phyloP scores from a whole-genome alignment of 2,797 vertebrate genomes.

The Ctenopoma multispine region DNA sequence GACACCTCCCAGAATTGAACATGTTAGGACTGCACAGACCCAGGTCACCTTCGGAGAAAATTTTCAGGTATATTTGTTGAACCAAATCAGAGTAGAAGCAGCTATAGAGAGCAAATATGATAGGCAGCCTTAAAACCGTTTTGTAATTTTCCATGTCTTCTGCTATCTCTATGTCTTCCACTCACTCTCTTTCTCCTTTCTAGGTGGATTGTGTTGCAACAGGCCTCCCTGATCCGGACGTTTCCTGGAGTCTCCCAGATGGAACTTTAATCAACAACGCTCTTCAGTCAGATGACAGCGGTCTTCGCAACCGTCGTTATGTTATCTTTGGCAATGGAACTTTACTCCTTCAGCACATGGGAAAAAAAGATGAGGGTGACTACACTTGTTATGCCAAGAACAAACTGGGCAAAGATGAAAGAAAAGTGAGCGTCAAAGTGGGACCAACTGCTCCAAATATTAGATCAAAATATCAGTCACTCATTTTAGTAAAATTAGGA shows the following conservation, averaged over 20 bases:
- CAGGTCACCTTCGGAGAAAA: constrained; percentile 82
- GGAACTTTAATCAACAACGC: constrained; percentile 86
- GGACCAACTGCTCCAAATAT: constrained; percentile 77
- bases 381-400: constrained; percentile 87
- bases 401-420: constrained; percentile 85
- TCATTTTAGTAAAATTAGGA: constrained; percentile 73
- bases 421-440: constrained; percentile 83
- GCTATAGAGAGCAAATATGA: neutral
- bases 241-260: constrained; percentile 88
- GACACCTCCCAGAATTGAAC: constrained; percentile 86
- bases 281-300: constrained; percentile 84
- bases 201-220: constrained; percentile 86
- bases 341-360: constrained; percentile 85
- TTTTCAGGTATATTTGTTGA: constrained; percentile 74
- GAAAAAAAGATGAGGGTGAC: constrained; percentile 85
- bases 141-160: neutral
- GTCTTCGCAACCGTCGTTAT: constrained; percentile 79
- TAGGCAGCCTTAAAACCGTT: neutral
- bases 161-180: neutral
- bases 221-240: constrained; percentile 85
- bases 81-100: neutral
- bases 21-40: constrained; percentile 75
- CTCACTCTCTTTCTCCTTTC: neutral
- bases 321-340: constrained; percentile 87
- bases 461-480: constrained; percentile 67